A percentile compares a stretch with the other conserved stretches of the same genome.
These are phyloP conservation scores for Rhysida immarginata DNA, from an alignment of 1,140 invertebrate species.

Conservation along the genomic window DNA sequence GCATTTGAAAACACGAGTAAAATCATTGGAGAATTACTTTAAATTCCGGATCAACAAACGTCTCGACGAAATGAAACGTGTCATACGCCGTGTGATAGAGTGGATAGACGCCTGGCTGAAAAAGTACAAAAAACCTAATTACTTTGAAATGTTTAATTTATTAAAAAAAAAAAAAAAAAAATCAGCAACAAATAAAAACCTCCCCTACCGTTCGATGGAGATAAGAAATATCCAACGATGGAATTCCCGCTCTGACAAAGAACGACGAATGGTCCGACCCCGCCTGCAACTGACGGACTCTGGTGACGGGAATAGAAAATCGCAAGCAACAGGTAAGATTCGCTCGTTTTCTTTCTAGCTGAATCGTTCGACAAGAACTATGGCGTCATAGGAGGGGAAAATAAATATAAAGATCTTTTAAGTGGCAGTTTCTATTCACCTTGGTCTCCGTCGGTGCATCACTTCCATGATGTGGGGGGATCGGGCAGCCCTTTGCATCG, in stretches of 20 bases:
- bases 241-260: conserved; percentile 20
- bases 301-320: background rate
- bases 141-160: background rate
- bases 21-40: conserved; percentile 4
- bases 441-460: conserved; percentile 15
- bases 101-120: conserved; percentile 16
- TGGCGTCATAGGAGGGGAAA: too few species aligned
- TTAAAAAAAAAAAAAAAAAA: background rate
- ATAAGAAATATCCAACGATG: conserved; percentile 20
- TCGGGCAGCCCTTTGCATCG: background rate
- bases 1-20: too few species aligned
- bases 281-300: conserved; percentile 18
- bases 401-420: too few species aligned
- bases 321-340: background rate
- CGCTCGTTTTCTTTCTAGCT: too few species aligned
- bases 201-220: conserved; percentile 8
- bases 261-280: conserved; percentile 19
- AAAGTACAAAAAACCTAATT: background rate
- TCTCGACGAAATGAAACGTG: conserved; percentile 17
- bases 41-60: conserved; percentile 21
- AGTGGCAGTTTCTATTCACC: conserved; percentile 4
- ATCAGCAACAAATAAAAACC: background rate
- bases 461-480: conserved; percentile 11
- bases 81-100: conserved; percentile 22
- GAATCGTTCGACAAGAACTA: too few species aligned